These are phyloP conservation scores for Sericinus montela DNA, from an alignment of 2,888 invertebrate species.

Conservation along the genomic window DNA sequence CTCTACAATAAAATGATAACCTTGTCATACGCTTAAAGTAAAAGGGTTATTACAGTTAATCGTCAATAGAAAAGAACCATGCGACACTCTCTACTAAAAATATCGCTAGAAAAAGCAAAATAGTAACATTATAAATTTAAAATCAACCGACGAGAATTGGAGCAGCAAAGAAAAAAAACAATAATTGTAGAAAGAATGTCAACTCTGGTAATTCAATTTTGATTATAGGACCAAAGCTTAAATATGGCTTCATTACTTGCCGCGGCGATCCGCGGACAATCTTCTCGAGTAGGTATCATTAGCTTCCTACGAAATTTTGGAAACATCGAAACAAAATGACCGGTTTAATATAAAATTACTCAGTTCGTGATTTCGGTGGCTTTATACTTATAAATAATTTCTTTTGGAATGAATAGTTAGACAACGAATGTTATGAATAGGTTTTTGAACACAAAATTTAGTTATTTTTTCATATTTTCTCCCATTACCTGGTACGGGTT, in stretches of 20 bases:
- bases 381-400: constrained; percentile 32
- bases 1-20: neutral
- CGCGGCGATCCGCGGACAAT: constrained; percentile 72
- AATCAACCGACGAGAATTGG: constrained; percentile 65
- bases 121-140: constrained; percentile 63
- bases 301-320: constrained; percentile 62
- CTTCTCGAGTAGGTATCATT: constrained; percentile 74
- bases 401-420: constrained; percentile 8
- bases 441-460: too few species aligned
- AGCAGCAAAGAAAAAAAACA: constrained; percentile 70
- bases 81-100: constrained; percentile 36
- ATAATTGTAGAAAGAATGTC: constrained; percentile 68
- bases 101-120: constrained; percentile 33
- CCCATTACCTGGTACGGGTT: too few species aligned
- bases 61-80: constrained; percentile 31
- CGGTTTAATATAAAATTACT: constrained; percentile 66
- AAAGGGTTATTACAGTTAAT: constrained; percentile 32
- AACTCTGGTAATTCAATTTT: constrained; percentile 77
- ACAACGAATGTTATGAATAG: neutral
- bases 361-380: constrained; percentile 57
- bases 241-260: constrained; percentile 72
- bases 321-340: constrained; percentile 64
- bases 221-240: constrained; percentile 76
- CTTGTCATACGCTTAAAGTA: constrained; percentile 17
- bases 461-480: too few species aligned